Evolutionary conservation across 2,888 invertebrate species (phyloP).

Genomic region (Crossocerus cetratus): DNA sequence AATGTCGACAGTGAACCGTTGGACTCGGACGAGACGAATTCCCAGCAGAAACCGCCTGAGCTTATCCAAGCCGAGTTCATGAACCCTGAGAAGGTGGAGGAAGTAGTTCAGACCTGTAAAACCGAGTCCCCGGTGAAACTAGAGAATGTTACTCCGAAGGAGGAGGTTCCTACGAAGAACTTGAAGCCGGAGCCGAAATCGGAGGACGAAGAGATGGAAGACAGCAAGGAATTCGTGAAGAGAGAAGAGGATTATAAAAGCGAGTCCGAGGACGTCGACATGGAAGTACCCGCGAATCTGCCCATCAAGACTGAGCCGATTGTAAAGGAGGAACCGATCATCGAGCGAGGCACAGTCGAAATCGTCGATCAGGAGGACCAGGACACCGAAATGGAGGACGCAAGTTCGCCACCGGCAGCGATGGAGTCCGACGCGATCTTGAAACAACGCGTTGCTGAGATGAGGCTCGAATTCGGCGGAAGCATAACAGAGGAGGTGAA

Average conservation of each 20-base stretch:
- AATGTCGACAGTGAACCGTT: constrained; percentile 58
- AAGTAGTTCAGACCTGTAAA: constrained; percentile 14
- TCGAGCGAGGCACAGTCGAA: constrained; percentile 73
- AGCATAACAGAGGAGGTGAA: constrained; percentile 59
- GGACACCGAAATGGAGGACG: constrained; percentile 75
- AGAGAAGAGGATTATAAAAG: constrained; percentile 27
- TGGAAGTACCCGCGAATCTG: background rate
- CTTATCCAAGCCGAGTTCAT: constrained; percentile 31
- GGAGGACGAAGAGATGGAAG: constrained; percentile 14
- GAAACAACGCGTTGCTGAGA: constrained; percentile 77
- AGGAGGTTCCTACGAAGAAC: constrained; percentile 31
- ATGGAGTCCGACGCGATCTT: constrained; percentile 77
- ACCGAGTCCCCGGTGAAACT: constrained; percentile 21
- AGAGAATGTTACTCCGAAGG: constrained; percentile 32
- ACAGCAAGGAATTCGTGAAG: constrained; percentile 35
- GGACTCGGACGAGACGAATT: constrained; percentile 73
- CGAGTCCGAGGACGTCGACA: constrained; percentile 18
- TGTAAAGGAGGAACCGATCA: constrained; percentile 14
- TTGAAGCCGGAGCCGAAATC: background rate
- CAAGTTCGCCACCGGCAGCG: constrained; percentile 73
- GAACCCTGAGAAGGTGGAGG: constrained; percentile 27
- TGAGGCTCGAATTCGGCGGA: constrained; percentile 77
- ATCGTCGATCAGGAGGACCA: constrained; percentile 72
- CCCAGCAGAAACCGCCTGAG: constrained; percentile 31
- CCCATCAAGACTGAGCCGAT: constrained; percentile 19